A percentile compares a stretch with the other conserved stretches of the same genome.
phyloP scores from a whole-genome alignment of 1,140 invertebrate species.

The Conus betulinus region DNA sequence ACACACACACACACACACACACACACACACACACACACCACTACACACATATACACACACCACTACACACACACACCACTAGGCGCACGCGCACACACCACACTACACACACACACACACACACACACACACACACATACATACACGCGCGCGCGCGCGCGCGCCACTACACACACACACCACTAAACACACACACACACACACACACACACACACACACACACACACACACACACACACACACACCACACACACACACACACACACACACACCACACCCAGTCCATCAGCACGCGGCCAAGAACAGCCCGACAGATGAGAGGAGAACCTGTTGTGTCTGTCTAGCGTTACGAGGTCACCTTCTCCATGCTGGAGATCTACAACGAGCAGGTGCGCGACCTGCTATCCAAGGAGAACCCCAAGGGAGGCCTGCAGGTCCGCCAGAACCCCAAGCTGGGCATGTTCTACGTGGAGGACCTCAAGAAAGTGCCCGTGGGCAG shows the following conservation, averaged over 20 bases:
- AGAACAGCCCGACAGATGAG: no score
- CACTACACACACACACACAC: no score
- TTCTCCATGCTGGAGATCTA: slow-evolving; percentile 78
- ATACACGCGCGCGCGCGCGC: no score
- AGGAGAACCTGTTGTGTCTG: no score
- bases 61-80: no score
- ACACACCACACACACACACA: no score
- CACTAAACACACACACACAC: no score
- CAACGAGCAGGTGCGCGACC: slow-evolving; percentile 76
- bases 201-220: neutral
- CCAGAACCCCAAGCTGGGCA: slow-evolving; percentile 73
- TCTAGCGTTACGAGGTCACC: slow-evolving; percentile 74
- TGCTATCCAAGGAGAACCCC: slow-evolving; percentile 69
- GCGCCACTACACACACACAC: no score
- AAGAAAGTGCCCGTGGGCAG: slow-evolving; percentile 73
- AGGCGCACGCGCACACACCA: neutral
- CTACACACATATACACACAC: neutral
- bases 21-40: neutral
- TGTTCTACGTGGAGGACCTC: slow-evolving; percentile 74
- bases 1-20: neutral
- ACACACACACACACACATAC: no score
- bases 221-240: neutral
- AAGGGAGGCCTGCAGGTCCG: slow-evolving; percentile 74
- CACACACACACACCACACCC: no score
- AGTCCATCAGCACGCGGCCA: no score